Conservation (phyloP, 2,888 invertebrate genomes). For the Anodontia alba region DNA sequence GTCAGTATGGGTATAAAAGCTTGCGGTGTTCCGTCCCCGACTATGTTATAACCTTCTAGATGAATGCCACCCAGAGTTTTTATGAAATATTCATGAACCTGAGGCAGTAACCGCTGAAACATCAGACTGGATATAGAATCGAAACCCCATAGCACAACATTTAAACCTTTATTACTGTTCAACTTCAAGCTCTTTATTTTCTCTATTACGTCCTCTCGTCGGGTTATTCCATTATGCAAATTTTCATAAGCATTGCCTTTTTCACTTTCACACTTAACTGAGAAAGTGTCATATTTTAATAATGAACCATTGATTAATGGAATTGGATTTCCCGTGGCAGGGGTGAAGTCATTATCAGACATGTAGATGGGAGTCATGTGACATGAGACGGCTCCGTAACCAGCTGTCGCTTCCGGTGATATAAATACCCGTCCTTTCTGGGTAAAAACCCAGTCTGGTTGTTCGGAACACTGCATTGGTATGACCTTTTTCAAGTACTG, state of each 20-base stretch:
- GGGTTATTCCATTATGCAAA: slow-evolving; percentile 87
- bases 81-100: slow-evolving; percentile 74
- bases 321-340: neutral
- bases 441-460: slow-evolving; percentile 91
- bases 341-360: neutral
- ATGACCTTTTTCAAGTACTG: neutral
- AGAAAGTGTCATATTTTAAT: slow-evolving; percentile 77
- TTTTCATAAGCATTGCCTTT: slow-evolving; percentile 88
- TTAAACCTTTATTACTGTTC: slow-evolving; percentile 83
- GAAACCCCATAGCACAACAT: slow-evolving; percentile 93
- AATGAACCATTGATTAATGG: slow-evolving; percentile 54
- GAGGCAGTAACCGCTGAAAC: slow-evolving; percentile 79
- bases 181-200: neutral
- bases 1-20: slow-evolving; percentile 95
- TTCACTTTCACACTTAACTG: slow-evolving; percentile 73
- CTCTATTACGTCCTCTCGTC: slow-evolving; percentile 19
- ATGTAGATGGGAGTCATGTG: slow-evolving; percentile 86
- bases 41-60: slow-evolving; percentile 88
- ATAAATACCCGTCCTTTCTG: slow-evolving; percentile 88
- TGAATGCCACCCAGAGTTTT: slow-evolving; percentile 83
- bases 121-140: slow-evolving; percentile 95
- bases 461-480: slow-evolving; percentile 56
- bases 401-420: slow-evolving; percentile 85
- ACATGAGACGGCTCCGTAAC: slow-evolving; percentile 86
- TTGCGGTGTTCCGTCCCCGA: slow-evolving; percentile 85